Evolutionary conservation across 2,888 invertebrate genomes (phyloP).

Genomic region (Plebejus melissa): DNA sequence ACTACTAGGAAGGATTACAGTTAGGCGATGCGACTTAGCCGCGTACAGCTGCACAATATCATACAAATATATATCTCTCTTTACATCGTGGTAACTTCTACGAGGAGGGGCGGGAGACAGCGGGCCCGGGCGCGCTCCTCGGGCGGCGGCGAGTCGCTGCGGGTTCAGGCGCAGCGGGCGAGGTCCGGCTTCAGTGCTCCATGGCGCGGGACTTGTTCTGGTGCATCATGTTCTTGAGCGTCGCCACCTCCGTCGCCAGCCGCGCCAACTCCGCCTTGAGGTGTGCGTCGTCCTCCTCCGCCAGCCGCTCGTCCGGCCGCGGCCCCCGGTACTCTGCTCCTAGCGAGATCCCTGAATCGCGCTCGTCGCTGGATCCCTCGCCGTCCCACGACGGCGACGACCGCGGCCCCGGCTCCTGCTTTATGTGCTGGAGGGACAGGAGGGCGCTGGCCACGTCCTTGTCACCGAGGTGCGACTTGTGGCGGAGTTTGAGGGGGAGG

Average conservation of each 20-base stretch:
- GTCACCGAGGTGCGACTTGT: constrained; percentile 93
- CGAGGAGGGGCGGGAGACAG: constrained; percentile 62
- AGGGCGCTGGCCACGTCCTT: constrained; percentile 92
- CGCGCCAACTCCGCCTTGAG: constrained; percentile 92
- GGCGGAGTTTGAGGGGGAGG: constrained; percentile 92
- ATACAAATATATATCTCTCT: constrained; percentile 68
- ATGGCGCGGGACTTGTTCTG: constrained; percentile 76
- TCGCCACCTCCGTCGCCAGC: constrained; percentile 94
- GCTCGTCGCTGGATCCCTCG: constrained; percentile 93
- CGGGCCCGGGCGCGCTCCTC: constrained; percentile 51
- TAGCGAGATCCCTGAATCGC: constrained; percentile 93
- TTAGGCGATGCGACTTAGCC: constrained; percentile 69
- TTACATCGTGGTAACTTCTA: constrained; percentile 75
- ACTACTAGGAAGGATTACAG: constrained; percentile 71
- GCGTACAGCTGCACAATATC: constrained; percentile 71
- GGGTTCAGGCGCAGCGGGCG: constrained; percentile 44
- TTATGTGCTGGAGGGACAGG: constrained; percentile 90
- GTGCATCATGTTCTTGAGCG: constrained; percentile 90
- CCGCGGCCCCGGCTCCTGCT: constrained; percentile 89
- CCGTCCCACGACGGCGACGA: constrained; percentile 92
- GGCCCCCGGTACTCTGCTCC: constrained; percentile 82
- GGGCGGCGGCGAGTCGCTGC: constrained; percentile 35
- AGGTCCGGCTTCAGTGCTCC: constrained; percentile 66
- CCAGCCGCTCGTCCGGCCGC: constrained; percentile 59
- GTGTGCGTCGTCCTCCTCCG: constrained; percentile 83